phyloP scores from a whole-genome alignment of 1,140 invertebrate species.

The Drosophila sucinea region DNA sequence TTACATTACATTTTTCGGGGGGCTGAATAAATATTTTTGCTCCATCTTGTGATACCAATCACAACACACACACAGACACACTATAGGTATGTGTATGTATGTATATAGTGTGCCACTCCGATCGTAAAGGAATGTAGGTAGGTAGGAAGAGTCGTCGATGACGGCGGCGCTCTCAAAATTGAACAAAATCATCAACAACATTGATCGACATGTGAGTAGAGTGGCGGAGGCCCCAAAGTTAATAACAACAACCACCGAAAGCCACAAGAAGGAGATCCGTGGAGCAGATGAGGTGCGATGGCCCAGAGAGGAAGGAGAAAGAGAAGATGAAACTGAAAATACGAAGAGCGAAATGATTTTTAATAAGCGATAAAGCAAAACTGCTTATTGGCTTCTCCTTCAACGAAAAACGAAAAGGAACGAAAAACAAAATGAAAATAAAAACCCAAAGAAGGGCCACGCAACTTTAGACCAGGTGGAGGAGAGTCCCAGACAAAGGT shows the following conservation, averaged over 20 bases:
- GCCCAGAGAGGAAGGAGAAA: slow-evolving; percentile 6
- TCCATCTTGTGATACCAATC: slow-evolving; percentile 66
- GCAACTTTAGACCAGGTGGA: not conserved
- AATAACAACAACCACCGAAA: slow-evolving; percentile 63
- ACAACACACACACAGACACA: slow-evolving; percentile 43
- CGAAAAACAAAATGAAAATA: slow-evolving; percentile 9
- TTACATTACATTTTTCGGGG: slow-evolving; percentile 71
- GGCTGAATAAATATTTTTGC: slow-evolving; percentile 81
- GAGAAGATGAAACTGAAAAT: slow-evolving; percentile 71
- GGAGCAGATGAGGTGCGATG: slow-evolving; percentile 10
- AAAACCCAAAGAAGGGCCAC: slow-evolving; percentile 1
- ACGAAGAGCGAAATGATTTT: slow-evolving; percentile 83
- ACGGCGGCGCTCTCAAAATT: slow-evolving; percentile 78
- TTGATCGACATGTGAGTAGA: slow-evolving; percentile 79
- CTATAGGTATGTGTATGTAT: not conserved
- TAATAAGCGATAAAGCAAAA: slow-evolving; percentile 83
- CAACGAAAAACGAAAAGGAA: slow-evolving; percentile 11
- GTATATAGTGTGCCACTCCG: slow-evolving; percentile 15
- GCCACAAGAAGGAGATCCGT: slow-evolving; percentile 37
- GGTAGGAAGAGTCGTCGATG: slow-evolving; percentile 23
- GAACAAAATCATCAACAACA: slow-evolving; percentile 81
- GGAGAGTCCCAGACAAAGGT: slow-evolving; percentile 15
- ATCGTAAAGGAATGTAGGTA: slow-evolving; percentile 63
- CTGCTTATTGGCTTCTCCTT: slow-evolving; percentile 80
- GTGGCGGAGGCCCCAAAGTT: slow-evolving; percentile 59